These are phyloP conservation scores for Rapana venosa DNA, from an alignment of 2,888 invertebrate species.

Conservation along the genomic window DNA sequence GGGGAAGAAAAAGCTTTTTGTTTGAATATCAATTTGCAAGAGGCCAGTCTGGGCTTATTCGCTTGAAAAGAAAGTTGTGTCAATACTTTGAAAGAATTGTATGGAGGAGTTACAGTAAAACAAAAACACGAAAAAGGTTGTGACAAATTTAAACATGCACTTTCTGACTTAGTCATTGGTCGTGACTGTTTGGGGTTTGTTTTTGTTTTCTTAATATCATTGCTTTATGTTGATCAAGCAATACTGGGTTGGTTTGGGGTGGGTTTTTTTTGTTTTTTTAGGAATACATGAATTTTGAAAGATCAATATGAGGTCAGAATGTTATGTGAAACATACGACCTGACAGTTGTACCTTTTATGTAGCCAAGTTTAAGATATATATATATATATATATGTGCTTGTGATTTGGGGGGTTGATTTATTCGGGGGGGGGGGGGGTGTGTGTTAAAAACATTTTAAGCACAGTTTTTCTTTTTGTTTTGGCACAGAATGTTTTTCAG, in stretches of 20 bases:
- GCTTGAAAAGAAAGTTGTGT: neutral
- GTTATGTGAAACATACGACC: neutral
- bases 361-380: neutral
- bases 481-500: neutral
- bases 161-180: neutral
- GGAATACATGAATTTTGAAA: neutral
- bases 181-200: too few species aligned
- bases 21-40: neutral
- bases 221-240: neutral
- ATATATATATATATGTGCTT: too few species aligned
- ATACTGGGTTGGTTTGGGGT: neutral
- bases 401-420: too few species aligned
- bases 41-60: neutral
- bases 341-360: neutral
- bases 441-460: neutral
- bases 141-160: neutral
- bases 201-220: neutral
- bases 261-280: too few species aligned
- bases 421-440: too few species aligned
- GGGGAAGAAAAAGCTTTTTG: neutral
- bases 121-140: neutral
- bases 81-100: too few species aligned
- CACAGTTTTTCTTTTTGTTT: constrained; percentile 4
- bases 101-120: too few species aligned
- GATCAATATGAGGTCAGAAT: neutral